These are phyloP conservation scores for Tetrapedia diversipes DNA, from an alignment of 2,888 invertebrate species.

Conservation along the genomic window DNA sequence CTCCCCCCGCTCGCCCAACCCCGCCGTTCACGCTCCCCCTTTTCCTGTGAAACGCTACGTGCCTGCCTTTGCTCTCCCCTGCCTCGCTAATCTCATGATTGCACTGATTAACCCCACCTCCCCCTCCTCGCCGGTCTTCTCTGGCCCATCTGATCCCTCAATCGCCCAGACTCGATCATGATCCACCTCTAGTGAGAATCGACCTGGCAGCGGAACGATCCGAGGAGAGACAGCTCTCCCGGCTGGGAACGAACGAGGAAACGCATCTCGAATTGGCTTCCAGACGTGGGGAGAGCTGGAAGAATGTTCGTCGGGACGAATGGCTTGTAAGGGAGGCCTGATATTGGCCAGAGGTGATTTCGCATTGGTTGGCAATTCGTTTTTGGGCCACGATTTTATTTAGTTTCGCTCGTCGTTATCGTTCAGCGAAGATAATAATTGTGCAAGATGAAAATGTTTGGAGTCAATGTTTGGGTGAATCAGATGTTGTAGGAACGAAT, in stretches of 20 bases:
- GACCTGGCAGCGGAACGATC: slow-evolving; percentile 34
- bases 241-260: slow-evolving; percentile 12
- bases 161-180: slow-evolving; percentile 54
- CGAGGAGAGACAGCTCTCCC: slow-evolving; percentile 1
- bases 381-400: not conserved
- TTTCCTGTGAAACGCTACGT: slow-evolving; percentile 56
- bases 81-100: slow-evolving; percentile 67
- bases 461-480: too few relatives aligned
- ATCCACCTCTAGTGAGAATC: slow-evolving; percentile 57
- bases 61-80: slow-evolving; percentile 52
- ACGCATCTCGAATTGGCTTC: slow-evolving; percentile 19
- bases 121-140: slow-evolving; percentile 4
- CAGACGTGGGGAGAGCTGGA: not conserved
- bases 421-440: too few relatives aligned
- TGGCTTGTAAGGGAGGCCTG: too few relatives aligned
- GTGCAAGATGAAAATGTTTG: too few relatives aligned
- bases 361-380: not conserved
- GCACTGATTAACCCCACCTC: slow-evolving; percentile 67
- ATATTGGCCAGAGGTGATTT: not conserved
- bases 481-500: too few relatives aligned
- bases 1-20: slow-evolving; percentile 8
- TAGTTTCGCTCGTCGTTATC: not conserved
- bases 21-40: slow-evolving; percentile 21
- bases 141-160: slow-evolving; percentile 53
- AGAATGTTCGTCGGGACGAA: not conserved